Evolutionary conservation across 2,888 invertebrate genomes (phyloP).

Genomic region (Epinotia demarniana): DNA sequence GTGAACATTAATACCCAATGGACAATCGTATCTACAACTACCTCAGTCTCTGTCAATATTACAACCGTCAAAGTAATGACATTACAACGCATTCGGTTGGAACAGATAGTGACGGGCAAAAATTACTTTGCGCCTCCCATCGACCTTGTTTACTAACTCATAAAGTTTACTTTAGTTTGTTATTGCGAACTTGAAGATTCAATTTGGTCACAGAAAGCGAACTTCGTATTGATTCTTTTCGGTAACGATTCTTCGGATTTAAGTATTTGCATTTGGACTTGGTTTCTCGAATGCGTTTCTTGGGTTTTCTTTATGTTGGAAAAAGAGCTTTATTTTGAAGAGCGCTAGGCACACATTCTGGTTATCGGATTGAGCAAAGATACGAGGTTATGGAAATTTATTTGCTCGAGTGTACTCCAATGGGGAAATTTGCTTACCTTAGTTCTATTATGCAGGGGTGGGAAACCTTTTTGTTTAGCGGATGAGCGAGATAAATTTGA

Average conservation of each 20-base stretch:
- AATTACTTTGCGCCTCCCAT: slow-evolving; percentile 35
- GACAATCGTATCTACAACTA: slow-evolving; percentile 71
- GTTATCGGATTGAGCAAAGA: not conserved
- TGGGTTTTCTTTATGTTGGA: not conserved
- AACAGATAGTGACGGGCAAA: slow-evolving; percentile 68
- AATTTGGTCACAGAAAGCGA: slow-evolving; percentile 62
- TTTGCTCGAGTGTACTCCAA: slow-evolving; percentile 66
- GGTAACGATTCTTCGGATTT: slow-evolving; percentile 63
- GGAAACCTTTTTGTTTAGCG: slow-evolving; percentile 45
- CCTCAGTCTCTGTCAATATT: slow-evolving; percentile 72
- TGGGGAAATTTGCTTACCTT: slow-evolving; percentile 69
- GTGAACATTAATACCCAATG: slow-evolving; percentile 61
- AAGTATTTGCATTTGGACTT: slow-evolving; percentile 64
- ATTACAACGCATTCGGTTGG: slow-evolving; percentile 65
- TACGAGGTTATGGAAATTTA: slow-evolving; percentile 1
- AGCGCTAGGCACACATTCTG: not conserved
- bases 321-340: not conserved
- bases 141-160: slow-evolving; percentile 46
- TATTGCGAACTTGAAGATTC: slow-evolving; percentile 48
- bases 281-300: not conserved
- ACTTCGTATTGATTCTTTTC: slow-evolving; percentile 68
- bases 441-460: slow-evolving; percentile 64
- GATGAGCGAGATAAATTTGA: slow-evolving; percentile 37
- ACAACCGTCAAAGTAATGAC: slow-evolving; percentile 69
- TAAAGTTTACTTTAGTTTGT: slow-evolving; percentile 49